Evolutionary conservation across 2,113 vertebrate genomes (phyloP).

Genomic region (Ceyx margarethae): DNA sequence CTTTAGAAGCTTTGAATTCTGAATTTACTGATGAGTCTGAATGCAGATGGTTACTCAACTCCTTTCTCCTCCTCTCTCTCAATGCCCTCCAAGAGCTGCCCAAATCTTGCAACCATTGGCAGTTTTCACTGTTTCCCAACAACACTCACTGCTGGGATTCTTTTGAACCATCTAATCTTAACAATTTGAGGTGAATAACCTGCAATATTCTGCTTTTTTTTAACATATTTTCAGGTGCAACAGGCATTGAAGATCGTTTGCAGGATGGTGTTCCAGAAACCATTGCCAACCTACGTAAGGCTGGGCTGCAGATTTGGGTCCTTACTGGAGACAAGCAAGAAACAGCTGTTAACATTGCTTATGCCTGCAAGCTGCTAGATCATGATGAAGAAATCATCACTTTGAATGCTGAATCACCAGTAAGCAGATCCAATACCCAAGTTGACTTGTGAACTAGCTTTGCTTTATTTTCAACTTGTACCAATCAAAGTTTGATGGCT

Average conservation of each 20-base stretch:
- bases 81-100: neutral
- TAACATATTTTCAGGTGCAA: constrained; percentile 81
- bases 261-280: constrained; percentile 97
- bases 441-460: neutral
- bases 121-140: neutral
- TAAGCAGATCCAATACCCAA: constrained; percentile 33
- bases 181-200: neutral
- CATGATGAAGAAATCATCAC: constrained; percentile 92
- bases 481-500: constrained; percentile 10
- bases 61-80: neutral
- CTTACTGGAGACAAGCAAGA: constrained; percentile 98
- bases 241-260: constrained; percentile 93
- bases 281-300: constrained; percentile 85
- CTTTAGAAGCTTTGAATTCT: neutral
- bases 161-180: neutral
- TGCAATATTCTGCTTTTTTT: neutral
- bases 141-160: neutral
- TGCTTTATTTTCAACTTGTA: neutral
- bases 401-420: constrained; percentile 92
- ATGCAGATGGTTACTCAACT: neutral
- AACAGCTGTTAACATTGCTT: constrained; percentile 94
- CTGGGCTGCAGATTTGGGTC: constrained; percentile 97
- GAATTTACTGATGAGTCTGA: neutral
- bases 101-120: neutral
- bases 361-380: constrained; percentile 93